Evolutionary conservation across 2,113 vertebrate species (phyloP), one percentile per base, ranked within the genome.

Genomic region (Spea bombifrons): DNA sequence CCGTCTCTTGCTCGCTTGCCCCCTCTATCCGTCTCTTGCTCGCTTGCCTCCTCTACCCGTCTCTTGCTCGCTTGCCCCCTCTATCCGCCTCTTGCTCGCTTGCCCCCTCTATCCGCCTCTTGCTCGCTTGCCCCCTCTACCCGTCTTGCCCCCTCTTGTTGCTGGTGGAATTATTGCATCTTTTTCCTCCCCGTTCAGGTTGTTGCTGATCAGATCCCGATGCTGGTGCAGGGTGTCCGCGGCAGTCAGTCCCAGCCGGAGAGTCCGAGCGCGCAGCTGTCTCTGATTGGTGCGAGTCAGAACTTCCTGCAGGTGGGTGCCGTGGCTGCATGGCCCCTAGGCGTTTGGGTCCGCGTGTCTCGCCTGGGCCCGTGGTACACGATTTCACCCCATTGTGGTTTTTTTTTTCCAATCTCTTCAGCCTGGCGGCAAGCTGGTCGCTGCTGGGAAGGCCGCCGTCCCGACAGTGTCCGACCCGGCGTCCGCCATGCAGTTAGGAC

Each of bases 401-500:
- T 30, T 30, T 30, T 30, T 30, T 30, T 30, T 30, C 30, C 30
- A 30, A 30, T 30, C 49, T 47, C 17, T 69, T 46, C 86, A 99
- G 97, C 97, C 97, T 0, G 96, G 96, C 71, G 94, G 96, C 3
- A 99, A 97, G 88, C 96, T 99, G 96, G 96, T 98, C 55, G 94
- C 96, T 0, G 95, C 97, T 5, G 95, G 96, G 46, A 98, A 98
- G 83, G 94, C 97, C 61, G 95, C 97, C 0, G 94, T 97, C 53
- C 97, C 97, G 47, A 98, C 95, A 59, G 94, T 99, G 84, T 85
- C 92, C 0, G 97, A 98, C 88, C 94, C 97, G 84, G 95, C 96
- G 1, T 99, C 97, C 0, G 96, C 96, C 1, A 99, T 99, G 97
- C 97, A 99, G 84, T 95, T 99, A 83, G 96, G 96, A 84, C 97